Conservation (phyloP, 1,140 invertebrate species). For the Physella acuta region DNA sequence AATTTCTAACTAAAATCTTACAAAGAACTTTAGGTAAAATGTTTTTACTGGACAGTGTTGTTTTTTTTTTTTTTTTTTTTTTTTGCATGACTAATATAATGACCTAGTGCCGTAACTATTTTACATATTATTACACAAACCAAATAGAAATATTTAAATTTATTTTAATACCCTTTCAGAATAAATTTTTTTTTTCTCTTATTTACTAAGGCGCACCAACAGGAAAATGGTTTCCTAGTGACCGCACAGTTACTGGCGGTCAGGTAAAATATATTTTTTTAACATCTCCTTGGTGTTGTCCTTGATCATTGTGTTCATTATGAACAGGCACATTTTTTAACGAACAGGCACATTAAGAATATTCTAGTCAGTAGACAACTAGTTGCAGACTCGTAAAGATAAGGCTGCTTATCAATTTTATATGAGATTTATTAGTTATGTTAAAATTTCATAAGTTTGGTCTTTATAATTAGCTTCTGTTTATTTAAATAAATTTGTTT, state of each 20-base stretch:
- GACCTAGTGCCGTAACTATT: too few species aligned
- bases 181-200: not conserved
- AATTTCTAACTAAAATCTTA: too few species aligned
- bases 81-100: too few species aligned
- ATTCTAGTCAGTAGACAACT: too few species aligned
- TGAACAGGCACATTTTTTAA: not conserved
- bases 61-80: constrained; percentile 3
- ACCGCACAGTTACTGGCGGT: constrained; percentile 1
- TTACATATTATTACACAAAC: not conserved
- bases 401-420: too few species aligned
- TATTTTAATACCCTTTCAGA: not conserved
- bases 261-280: constrained; percentile 16
- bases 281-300: constrained; percentile 3
- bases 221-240: constrained; percentile 11
- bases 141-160: not conserved
- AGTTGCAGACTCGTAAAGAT: too few species aligned
- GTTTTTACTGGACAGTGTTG: not conserved
- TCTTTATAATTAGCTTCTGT: too few species aligned
- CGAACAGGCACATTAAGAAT: too few species aligned
- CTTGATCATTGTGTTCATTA: not conserved
- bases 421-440: too few species aligned
- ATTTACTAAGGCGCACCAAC: constrained; percentile 13
- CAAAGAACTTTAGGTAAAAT: not conserved
- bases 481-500: too few species aligned
- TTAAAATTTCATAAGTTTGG: too few species aligned